Base-by-base conservation (phyloP, 2,888 invertebrate species). In the Oscheius sp. region DNA sequence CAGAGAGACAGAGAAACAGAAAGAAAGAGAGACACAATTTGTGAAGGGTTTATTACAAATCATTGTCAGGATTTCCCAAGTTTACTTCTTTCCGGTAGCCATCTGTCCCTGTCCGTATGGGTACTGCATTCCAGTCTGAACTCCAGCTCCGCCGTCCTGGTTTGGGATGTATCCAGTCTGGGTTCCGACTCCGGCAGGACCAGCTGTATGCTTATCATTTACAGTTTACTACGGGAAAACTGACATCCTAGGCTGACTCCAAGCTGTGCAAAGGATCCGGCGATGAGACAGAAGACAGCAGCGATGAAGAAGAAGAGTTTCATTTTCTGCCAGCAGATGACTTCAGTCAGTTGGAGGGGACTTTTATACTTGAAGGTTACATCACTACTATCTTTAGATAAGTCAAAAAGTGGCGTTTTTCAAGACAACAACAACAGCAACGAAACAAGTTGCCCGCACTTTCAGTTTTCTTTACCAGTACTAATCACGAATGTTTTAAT, bases 281-380 rank as follows among this genome's bases (percentile, higher is more conserved):
- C 57, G 33, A 57, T 57, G 21, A 57, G 57, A 29, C 57, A 57
- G 29, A 57, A 29, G 29, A 29, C 57, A 57, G 57, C 57, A 57
- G 33, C 57, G 29, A 57, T 29, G 57, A 57, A 57, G 29, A 57
- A 33, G 57, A 57, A 57, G 57, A 57, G 33, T 21, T 33, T 29
- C 57, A 57, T 57, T 29, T n/a, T 57, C 21, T 57, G 57, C 9
- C 21, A 29, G 57, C 32, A 10, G 53, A 13, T 53, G 53, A 53
- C 53, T 42, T 42, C 42, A 5, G 0, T 7, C 42, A 42, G 42
- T 42, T 42, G 42, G 7, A 42, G 42, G 42, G 7, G 4, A 5
- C 3, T 42, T 42, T 42, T 42, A 42, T 42, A 42, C 42, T 42
- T 7, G 7, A 42, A 42, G 3, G 42, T 42, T 42, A 42, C 42